phyloP scores from a whole-genome alignment of 2,797 vertebrate species.

The Ptychobarbus kaznakovi region DNA sequence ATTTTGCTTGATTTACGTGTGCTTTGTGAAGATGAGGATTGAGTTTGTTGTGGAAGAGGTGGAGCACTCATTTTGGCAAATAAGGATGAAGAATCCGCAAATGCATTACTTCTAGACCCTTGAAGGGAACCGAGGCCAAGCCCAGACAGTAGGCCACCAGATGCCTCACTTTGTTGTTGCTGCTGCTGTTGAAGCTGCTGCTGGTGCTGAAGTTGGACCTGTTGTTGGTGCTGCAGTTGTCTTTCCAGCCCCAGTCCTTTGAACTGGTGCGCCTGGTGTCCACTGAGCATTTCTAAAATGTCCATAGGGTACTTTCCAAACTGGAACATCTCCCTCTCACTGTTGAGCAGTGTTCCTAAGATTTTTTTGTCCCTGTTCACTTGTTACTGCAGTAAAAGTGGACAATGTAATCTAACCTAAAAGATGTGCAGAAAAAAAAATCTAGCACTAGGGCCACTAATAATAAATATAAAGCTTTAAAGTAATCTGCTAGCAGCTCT shows the following conservation, averaged over 20 bases:
- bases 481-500: constrained; percentile 36
- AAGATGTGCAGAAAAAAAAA: background rate
- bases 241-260: constrained; percentile 83
- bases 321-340: constrained; percentile 80
- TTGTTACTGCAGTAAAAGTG: constrained; percentile 47
- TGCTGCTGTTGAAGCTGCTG: constrained; percentile 84
- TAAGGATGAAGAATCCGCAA: constrained; percentile 80
- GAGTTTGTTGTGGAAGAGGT: constrained; percentile 80
- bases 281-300: constrained; percentile 86
- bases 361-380: constrained; percentile 45
- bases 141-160: constrained; percentile 79
- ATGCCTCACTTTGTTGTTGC: constrained; percentile 72
- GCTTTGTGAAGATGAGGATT: constrained; percentile 80
- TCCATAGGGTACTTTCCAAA: constrained; percentile 88
- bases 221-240: constrained; percentile 83
- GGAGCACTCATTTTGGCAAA: constrained; percentile 83
- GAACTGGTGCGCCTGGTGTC: constrained; percentile 85
- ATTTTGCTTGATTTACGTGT: constrained; percentile 83
- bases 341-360: constrained; percentile 53
- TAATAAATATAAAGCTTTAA: constrained; percentile 32
- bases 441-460: constrained; percentile 3
- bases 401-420: constrained; percentile 28
- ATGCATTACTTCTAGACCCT: constrained; percentile 78
- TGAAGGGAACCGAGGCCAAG: constrained; percentile 80
- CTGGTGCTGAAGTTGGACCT: constrained; percentile 83